A percentile compares a stretch with the other conserved stretches of the same genome.
These are phyloP conservation scores for Gila orcuttii DNA, from an alignment of 2,113 vertebrate species.

Conservation along the genomic window DNA sequence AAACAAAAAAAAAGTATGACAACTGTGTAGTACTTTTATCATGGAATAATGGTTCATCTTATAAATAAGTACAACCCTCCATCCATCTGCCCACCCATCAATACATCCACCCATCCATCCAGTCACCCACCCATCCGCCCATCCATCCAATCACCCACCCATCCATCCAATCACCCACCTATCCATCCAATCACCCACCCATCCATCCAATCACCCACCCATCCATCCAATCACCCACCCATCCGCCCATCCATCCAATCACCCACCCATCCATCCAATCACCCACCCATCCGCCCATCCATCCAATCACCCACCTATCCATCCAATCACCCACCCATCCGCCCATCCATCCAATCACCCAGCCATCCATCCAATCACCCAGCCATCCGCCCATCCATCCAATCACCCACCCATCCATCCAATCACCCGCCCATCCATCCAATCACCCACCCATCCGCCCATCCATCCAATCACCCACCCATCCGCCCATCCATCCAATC, in stretches of 20 bases:
- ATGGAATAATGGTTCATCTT: neutral
- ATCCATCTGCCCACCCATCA: neutral
- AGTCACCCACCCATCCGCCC: too few relatives aligned
- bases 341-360: neutral
- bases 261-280: neutral
- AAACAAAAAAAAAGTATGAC: neutral
- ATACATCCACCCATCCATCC: too few relatives aligned
- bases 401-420: too few relatives aligned
- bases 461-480: neutral
- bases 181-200: too few relatives aligned
- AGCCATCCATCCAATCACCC: neutral
- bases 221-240: neutral
- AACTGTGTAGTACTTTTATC: neutral
- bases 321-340: too few relatives aligned
- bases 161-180: too few relatives aligned
- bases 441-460: neutral
- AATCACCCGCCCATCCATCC: neutral
- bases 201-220: fast-evolving
- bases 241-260: neutral
- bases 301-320: too few relatives aligned
- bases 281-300: too few relatives aligned
- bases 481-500: too few relatives aligned
- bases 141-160: too few relatives aligned
- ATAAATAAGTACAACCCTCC: too few relatives aligned
- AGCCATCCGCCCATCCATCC: neutral